These are phyloP conservation scores for Physocephala rufipes DNA, from an alignment of 2,888 invertebrate species.

Conservation along the genomic window DNA sequence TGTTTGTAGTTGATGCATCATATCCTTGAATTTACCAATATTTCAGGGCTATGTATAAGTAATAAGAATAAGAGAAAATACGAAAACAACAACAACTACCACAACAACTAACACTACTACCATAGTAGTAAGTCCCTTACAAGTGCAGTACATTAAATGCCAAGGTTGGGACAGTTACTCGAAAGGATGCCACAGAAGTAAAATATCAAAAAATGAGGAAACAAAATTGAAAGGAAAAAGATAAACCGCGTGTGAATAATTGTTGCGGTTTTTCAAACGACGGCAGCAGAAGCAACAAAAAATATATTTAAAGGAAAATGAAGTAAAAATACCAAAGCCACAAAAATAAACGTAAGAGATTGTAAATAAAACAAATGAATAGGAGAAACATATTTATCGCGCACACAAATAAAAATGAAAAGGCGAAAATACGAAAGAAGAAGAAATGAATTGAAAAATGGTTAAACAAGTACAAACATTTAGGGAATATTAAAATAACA, in stretches of 20 bases:
- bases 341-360: not conserved
- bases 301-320: not conserved
- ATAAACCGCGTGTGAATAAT: not conserved
- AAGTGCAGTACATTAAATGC: conserved; percentile 24
- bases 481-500: not conserved
- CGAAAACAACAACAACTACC: conserved; percentile 4
- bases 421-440: no score
- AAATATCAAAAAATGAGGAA: conserved; percentile 17
- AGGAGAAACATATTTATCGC: no score
- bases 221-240: not conserved
- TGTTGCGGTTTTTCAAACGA: conserved; percentile 25
- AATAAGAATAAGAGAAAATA: not conserved
- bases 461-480: no score
- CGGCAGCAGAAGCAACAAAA: conserved; percentile 6
- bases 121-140: conserved; percentile 3
- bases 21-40: conserved; percentile 30
- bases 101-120: conserved; percentile 1
- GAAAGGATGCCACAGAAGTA: not conserved
- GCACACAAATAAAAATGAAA: no score
- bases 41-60: conserved; percentile 3
- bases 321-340: not conserved
- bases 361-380: not conserved
- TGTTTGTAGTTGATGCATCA: not conserved
- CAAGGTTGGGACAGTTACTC: conserved; percentile 18
- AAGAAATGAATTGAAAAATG: no score